Base-by-base conservation (phyloP, 2,113 vertebrate genomes). In the Sylvilagus bachmani region DNA sequence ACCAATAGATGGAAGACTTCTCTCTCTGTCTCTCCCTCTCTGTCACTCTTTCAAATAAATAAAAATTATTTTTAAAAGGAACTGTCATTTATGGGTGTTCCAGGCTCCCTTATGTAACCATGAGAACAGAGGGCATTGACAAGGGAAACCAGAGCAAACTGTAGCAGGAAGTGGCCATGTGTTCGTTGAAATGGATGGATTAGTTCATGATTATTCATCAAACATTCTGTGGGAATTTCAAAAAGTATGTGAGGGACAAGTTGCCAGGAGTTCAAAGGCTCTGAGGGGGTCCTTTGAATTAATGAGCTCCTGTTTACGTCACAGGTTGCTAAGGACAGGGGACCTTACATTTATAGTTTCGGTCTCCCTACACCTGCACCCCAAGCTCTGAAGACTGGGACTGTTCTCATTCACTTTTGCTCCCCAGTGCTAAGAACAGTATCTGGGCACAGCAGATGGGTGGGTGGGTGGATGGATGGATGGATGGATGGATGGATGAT, bases 331-430 rank as follows among this genome's bases (percentile, higher is more conserved):
- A 31, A 87, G 71, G 84, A 83, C 33, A 71, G 62, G 55, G 19
- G 5, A 81, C 44, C 29, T 14, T 36, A 66, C 31, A 62, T 86
- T 82, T 93, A 58, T 86, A 78, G 93, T 90, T 95, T 87, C 66
- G 80, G 31, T 75, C n/a, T 91, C 31, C 22, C 55, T 24, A 58
- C 49, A 84, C 62, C 4, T 89, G 44, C 7, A 44, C 36, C 24
- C 27, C 44, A 16, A 67, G 14, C 36, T 82, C 44, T 95, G 87
- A 96, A 58, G 29, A 77, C 5, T 29, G 53, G 33, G 5, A 51
- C 3, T 61, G 10, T 82, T 79, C 33, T 70, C 69, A 31, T 7
- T 74, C 9, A 29, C 27, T 49, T 74, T 75, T 84, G 21, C 21
- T 73, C 25, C 14, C 24, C 17, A 55, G 44, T 21, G 14, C 75